Evolutionary conservation across 2,888 invertebrate genomes (phyloP), one percentile per base, ranked within the genome.

Genomic region (Troglohyphantes excavatus): DNA sequence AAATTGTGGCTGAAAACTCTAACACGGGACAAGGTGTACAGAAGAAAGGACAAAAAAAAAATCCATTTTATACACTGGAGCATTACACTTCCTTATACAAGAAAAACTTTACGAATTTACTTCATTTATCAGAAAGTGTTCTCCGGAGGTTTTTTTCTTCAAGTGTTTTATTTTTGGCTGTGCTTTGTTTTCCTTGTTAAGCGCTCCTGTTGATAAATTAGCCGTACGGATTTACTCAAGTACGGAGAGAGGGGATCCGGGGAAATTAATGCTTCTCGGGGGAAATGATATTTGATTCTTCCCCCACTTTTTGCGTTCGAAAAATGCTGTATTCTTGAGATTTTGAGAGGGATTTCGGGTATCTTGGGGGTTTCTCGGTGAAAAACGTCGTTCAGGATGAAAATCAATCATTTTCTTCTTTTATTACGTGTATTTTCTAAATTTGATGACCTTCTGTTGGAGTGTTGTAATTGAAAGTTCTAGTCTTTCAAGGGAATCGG

Each of bases 91-190:
- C n/a, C 53, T 53, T 53, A 53, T 17, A 53, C 53, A 26, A 53
- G 46, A 72, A 72, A 68, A 72, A 72, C 23, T 26, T 53, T 46
- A 46, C 23, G 46, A 72, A 72, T 46, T 72, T 72, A 21, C 26
- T 72, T 72, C 72, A 72, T 72, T 72, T 72, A 72, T 72, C 72
- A 72, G 26, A 72, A 43, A 72, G 27, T 46, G 46, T 72, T 72
- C n/a, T 23, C 43, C 39, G 43, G 26, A 72, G 13, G 5, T 53
- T 53, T 53, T 53, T 39, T 53, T 53, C 13, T 5, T 9, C 13
- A 9, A 9, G 33, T 3, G 33, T 6, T 3, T 33, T 33, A 33
- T 33, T 53, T 53, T 53, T n/a, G 39, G 53, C 33, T 33, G 33
- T 17, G n/a, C n/a, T n/a, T 53, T 53, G 53, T 53, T 53, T n/a